Evolutionary conservation across 2,113 vertebrate species (phyloP).

Genomic region (Neotoma lepida): DNA sequence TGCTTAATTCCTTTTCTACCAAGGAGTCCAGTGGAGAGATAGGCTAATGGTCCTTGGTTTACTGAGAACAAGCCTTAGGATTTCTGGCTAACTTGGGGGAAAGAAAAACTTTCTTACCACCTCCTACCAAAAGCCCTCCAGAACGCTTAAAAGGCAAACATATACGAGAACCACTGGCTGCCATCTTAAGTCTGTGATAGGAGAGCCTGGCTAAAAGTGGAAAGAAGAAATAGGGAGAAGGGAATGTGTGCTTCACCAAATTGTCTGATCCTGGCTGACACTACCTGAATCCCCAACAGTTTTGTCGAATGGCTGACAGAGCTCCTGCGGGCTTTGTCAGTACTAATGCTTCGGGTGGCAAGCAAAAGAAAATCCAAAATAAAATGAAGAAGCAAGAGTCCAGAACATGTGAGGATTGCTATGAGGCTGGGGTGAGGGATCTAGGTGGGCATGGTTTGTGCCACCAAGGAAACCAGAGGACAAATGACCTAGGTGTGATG

Average conservation of each 20-base stretch:
- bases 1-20: not conserved
- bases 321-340: not conserved
- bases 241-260: not conserved
- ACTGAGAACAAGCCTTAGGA: not conserved
- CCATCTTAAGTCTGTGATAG: not conserved
- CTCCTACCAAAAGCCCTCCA: not conserved
- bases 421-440: not conserved
- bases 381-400: not conserved
- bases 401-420: not conserved
- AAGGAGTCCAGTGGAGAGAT: not conserved
- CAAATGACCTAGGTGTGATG: not conserved
- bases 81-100: not conserved
- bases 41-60: not conserved
- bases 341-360: not conserved
- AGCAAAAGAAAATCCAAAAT: slow-evolving; percentile 21
- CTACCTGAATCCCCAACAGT: not conserved
- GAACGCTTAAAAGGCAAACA: slow-evolving; percentile 33
- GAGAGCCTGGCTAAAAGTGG: not conserved
- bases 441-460: not conserved
- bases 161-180: not conserved
- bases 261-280: not conserved
- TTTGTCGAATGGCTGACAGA: not conserved
- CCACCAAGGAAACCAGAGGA: not conserved
- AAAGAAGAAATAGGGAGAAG: not conserved
- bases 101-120: not conserved